Percentiles rank a stretch among this genome's conserved stretches.
phyloP scores from a whole-genome alignment of 2,113 vertebrate genomes.

The Apteryx mantelli region DNA sequence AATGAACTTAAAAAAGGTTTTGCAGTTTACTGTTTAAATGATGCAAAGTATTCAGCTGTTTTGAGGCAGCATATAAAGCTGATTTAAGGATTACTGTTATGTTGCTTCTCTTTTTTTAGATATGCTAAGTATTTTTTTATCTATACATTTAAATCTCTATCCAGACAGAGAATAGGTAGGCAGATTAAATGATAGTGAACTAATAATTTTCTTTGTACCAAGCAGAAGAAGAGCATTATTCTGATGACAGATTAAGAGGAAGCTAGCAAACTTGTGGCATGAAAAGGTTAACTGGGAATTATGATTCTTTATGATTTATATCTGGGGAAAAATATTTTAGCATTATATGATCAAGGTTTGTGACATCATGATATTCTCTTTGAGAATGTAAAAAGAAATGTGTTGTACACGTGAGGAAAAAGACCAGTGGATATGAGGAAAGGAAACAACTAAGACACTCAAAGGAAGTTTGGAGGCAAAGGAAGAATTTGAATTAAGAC shows the following conservation, averaged over 20 bases:
- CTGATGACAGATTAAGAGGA: not conserved
- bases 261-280: not conserved
- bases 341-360: not conserved
- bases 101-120: slow-evolving; percentile 47
- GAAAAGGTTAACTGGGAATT: not conserved
- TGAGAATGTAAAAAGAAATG: not conserved
- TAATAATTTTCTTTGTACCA: not conserved
- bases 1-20: not conserved
- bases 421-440: not conserved
- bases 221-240: not conserved
- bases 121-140: slow-evolving; percentile 11
- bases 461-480: not conserved
- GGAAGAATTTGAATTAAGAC: not conserved
- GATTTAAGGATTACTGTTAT: slow-evolving; percentile 57
- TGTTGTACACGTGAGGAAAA: not conserved
- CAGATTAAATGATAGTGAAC: not conserved
- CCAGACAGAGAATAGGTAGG: slow-evolving; percentile 10
- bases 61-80: slow-evolving; percentile 35
- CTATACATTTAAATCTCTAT: slow-evolving; percentile 43
- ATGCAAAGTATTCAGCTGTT: not conserved
- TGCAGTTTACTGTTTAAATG: not conserved
- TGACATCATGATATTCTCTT: not conserved
- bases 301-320: not conserved
- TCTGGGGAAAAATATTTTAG: not conserved
- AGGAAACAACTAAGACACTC: not conserved